Base-by-base conservation (phyloP, 2,888 invertebrate genomes). In the Xylota sylvarum region DNA sequence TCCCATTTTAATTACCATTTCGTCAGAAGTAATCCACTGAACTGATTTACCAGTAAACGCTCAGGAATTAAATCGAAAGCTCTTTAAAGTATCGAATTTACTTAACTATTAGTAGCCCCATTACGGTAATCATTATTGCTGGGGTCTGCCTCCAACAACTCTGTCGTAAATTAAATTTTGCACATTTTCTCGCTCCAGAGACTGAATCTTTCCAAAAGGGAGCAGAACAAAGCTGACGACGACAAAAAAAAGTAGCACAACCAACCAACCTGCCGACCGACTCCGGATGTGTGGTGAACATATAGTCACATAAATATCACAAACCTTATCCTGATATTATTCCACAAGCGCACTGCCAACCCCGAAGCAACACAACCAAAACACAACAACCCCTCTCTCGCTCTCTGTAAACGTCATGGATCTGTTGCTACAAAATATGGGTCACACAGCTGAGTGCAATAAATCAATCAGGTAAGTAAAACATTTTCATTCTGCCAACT, bases 391-490 rank as follows among this genome's bases (percentile, higher is more conserved):
- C 73, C 50, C 50, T 10, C 35, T 17, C 55, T 64, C 73, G 43
- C 50, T 10, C 35, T 17, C 55, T 64, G 35, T 37, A 60, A 55
- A 27, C 64, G 70, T 43, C 56, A 76, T 37, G 52, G 65, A 85
- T 80, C 74, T 80, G 80, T 85, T 85, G 84, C 74, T 85, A 85
- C 72, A 73, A 67, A 74, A 87, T 82, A 82, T 87, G 83, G 87
- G 87, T 87, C 87, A 87, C 73, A 82, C 82, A 82, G 76, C 78
- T 87, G 87, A 82, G 77, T 87, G 83, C 83, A 74, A 87, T 87
- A 87, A 87, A 87, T 87, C 87, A 87, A 87, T 87, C 83, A 78
- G 82, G 87, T 70, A 78, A 78, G 87, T 78, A 86, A 87, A 82
- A 86, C 86, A 86, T 86, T 86, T 85, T 81, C 81, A 72, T 86